Base-by-base conservation (phyloP, 2,797 vertebrate genomes). In the Okamejei kenojei region DNA sequence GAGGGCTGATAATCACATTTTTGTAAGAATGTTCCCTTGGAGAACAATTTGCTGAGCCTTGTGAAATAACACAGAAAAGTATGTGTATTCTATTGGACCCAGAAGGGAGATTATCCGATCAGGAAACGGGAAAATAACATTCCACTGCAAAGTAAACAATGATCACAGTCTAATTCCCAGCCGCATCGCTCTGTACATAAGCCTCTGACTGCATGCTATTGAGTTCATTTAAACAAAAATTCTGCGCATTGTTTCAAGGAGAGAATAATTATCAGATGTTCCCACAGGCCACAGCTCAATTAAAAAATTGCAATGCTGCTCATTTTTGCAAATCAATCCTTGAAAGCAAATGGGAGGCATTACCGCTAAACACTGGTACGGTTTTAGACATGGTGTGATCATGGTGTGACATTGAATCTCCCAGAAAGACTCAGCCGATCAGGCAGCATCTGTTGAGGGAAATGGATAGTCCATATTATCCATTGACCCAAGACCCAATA, bases 121-220 rank as follows among this genome's bases (percentile, higher is more conserved):
- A 45, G 90, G 90, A 92, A 92, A 92, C 76, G 71, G 90, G 90
- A 58, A 92, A 92, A 38, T 92, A 92, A 92, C 90, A 92, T 92
- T 91, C 90, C 90, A n/a, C 7, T 76, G 38, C 35, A 76, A 76
- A 76, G 76, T 92, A 92, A 92, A 92, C 90, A 92, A 29, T 76
- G 23, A 76, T 92, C 45, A 13, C 71, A 26, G 76, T 92, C 71
- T n/a, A 58, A 92, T 76, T 92, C 90, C 90, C 71, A 54, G 7
- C 6, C 54, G 90, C 68, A 38, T 91, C 10, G 11, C 68, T 45
- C 38, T 74, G 90, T n/a, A 91, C 32, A 73, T 91, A 91, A 91
- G 26, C 84, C 17, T 88, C 68, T 35, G 71, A 23, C 26, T 91
- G 35, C 4, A 45, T 74, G 35, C 23, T 74, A 91, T 91, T 71